Percentiles rank a stretch among this genome's conserved stretches.
Conservation (phyloP, 1,140 invertebrate species). For the Leptinotarsa lineolata region DNA sequence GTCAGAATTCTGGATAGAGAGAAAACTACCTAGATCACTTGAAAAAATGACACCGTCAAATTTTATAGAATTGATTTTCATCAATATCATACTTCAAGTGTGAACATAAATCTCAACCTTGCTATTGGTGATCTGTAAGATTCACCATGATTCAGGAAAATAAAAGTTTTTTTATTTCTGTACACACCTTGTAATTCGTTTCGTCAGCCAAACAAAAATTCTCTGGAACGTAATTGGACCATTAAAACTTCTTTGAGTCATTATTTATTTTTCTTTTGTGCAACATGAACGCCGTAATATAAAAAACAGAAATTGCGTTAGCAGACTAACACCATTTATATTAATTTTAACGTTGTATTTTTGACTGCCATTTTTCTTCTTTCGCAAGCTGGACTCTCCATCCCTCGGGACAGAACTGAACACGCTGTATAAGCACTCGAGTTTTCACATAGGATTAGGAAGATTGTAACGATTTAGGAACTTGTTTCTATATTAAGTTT, state of each 20-base stretch:
- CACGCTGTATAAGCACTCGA: neutral
- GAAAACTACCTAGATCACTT: too few species aligned
- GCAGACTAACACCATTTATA: constrained; percentile 25
- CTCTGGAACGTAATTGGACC: constrained; percentile 17
- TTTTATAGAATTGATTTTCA: too few species aligned
- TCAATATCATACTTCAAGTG: too few species aligned
- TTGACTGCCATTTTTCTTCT: constrained; percentile 22
- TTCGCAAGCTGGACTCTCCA: neutral
- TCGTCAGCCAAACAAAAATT: constrained; percentile 16
- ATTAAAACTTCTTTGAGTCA: constrained; percentile 23
- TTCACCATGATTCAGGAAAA: too few species aligned
- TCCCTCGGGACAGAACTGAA: neutral
- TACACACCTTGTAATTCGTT: constrained; percentile 8
- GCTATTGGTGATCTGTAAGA: too few species aligned
- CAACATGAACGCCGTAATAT: constrained; percentile 19
- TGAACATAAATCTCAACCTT: too few species aligned
- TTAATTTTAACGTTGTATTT: constrained; percentile 25
- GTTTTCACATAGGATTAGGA: too few species aligned
- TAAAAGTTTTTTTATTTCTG: neutral
- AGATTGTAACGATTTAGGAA: too few species aligned
- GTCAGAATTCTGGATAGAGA: too few species aligned
- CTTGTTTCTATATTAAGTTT: too few species aligned
- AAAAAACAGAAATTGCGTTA: constrained; percentile 28
- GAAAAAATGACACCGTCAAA: too few species aligned
- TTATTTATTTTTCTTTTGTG: constrained; percentile 28